Conservation (phyloP, 2,797 vertebrate species). For the Girardinus metallicus region DNA sequence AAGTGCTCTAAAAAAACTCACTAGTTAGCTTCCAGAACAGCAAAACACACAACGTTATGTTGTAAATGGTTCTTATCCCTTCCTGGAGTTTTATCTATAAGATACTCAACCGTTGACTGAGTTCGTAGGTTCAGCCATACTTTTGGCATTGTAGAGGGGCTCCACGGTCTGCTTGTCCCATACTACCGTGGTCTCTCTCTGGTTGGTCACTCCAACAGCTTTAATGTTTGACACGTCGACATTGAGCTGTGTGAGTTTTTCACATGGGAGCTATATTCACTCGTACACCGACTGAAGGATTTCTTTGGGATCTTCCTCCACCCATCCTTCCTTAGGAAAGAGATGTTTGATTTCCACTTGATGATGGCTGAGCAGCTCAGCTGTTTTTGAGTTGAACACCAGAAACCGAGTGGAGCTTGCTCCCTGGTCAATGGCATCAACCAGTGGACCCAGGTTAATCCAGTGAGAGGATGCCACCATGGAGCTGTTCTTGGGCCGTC, state of each 20-base stretch:
- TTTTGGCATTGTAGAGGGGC: slow-evolving; percentile 96
- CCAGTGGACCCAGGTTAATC: slow-evolving; percentile 87
- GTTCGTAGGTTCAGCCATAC: slow-evolving; percentile 98
- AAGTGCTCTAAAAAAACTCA: slow-evolving; percentile 53
- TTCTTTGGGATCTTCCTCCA: no score
- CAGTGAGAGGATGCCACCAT: slow-evolving; percentile 88
- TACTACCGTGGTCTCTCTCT: slow-evolving; percentile 96
- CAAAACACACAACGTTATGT: slow-evolving; percentile 14
- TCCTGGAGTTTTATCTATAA: slow-evolving; percentile 93
- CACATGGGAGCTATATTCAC: no score
- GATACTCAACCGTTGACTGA: slow-evolving; percentile 94
- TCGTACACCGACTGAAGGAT: no score
- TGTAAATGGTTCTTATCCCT: slow-evolving; percentile 92
- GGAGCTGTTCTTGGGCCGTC: slow-evolving; percentile 67
- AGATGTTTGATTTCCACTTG: no score
- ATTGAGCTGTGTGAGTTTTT: no score
- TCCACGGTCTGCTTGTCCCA: slow-evolving; percentile 97
- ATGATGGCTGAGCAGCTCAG: no score
- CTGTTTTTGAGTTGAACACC: no score
- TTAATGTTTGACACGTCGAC: no score
- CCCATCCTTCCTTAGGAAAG: no score
- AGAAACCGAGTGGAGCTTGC: slow-evolving; percentile 97
- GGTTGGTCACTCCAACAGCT: slow-evolving; percentile 98
- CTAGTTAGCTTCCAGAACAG: neutral
- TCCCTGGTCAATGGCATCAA: slow-evolving; percentile 96